Conservation (phyloP, 2,888 invertebrate genomes). For the Heliothis peltigera region DNA sequence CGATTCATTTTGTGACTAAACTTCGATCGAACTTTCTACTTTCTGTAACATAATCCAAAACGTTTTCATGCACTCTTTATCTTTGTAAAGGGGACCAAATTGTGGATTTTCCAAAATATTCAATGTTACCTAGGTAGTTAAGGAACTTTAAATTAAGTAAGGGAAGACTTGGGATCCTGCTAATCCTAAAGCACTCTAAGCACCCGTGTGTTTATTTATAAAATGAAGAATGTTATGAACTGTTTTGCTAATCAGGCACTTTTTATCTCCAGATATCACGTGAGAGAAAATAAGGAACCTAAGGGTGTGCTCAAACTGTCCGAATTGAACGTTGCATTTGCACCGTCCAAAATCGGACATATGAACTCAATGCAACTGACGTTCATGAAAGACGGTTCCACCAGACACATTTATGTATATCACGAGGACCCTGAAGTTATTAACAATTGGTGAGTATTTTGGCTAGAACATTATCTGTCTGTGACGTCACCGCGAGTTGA, state of each 20-base stretch:
- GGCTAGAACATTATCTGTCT: slow-evolving; percentile 1
- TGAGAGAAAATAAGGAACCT: slow-evolving; percentile 94
- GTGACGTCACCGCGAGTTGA: background rate
- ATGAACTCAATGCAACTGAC: slow-evolving; percentile 96
- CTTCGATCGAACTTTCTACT: slow-evolving; percentile 26
- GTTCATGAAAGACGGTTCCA: slow-evolving; percentile 95
- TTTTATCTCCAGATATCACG: slow-evolving; percentile 89
- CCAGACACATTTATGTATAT: slow-evolving; percentile 96
- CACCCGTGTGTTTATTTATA: slow-evolving; percentile 14
- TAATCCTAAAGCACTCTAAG: slow-evolving; percentile 3
- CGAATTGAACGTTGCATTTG: slow-evolving; percentile 95
- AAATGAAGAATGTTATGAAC: background rate
- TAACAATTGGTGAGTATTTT: slow-evolving; percentile 92
- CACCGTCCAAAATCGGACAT: slow-evolving; percentile 94
- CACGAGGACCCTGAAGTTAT: slow-evolving; percentile 96
- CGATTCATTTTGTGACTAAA: slow-evolving; percentile 32
- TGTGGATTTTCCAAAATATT: background rate
- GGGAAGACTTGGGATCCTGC: background rate
- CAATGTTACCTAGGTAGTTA: too few relatives aligned
- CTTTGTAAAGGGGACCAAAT: background rate
- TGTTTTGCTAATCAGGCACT: slow-evolving; percentile 1
- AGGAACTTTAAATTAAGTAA: background rate
- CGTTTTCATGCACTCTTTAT: slow-evolving; percentile 9
- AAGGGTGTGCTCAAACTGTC: slow-evolving; percentile 95
- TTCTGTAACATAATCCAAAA: slow-evolving; percentile 13